phyloP scores from a whole-genome alignment of 2,797 vertebrate genomes.

The Dryobates pubescens region DNA sequence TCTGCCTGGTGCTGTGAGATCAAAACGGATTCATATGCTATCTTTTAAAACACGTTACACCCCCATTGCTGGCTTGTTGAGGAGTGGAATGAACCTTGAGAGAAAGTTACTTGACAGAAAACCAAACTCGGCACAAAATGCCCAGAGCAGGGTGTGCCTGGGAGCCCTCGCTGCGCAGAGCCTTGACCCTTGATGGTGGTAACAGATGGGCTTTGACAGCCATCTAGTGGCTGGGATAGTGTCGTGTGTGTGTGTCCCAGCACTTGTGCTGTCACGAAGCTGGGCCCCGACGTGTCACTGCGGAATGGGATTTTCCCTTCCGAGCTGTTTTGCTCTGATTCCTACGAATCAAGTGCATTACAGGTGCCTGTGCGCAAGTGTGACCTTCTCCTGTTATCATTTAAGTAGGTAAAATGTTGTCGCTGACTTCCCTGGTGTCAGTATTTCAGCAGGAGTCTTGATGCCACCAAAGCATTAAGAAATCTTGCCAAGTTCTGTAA shows the following conservation, averaged over 20 bases:
- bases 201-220: constrained; percentile 31
- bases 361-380: background rate
- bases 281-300: background rate
- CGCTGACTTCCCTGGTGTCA: background rate
- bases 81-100: background rate
- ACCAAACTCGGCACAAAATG: background rate
- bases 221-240: constrained; percentile 63
- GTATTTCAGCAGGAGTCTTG: background rate
- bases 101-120: background rate
- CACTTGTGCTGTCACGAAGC: background rate
- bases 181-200: background rate
- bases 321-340: background rate
- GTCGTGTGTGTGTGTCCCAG: background rate
- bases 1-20: background rate
- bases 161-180: background rate
- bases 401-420: background rate
- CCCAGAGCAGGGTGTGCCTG: background rate
- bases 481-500: background rate
- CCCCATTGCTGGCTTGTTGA: background rate
- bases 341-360: background rate
- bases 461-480: background rate
- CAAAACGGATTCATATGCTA: background rate
- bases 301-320: background rate
- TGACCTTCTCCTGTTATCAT: background rate
- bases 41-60: background rate